phyloP scores from a whole-genome alignment of 2,797 vertebrate genomes.

The Aselliscus stoliczkanus region DNA sequence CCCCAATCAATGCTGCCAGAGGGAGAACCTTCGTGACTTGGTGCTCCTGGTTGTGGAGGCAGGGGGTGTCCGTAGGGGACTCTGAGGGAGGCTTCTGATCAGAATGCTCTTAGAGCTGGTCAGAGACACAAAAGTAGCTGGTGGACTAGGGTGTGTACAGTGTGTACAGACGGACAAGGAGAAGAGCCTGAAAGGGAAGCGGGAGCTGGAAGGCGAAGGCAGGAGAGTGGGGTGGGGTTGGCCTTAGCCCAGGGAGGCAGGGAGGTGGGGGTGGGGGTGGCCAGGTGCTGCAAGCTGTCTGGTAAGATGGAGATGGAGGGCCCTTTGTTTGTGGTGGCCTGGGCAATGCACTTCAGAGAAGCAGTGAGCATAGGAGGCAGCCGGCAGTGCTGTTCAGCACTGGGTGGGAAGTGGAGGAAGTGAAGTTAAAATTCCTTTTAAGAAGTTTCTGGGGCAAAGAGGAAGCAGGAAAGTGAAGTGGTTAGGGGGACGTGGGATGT shows the following conservation, averaged over 20 bases:
- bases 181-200: accelerated
- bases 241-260: neutral
- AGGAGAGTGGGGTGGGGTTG: neutral
- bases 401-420: neutral
- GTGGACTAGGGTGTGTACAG: too few species aligned
- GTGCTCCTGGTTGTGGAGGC: neutral
- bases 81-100: neutral
- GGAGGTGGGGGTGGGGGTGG: too few species aligned
- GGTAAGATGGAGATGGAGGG: neutral
- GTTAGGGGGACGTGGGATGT: neutral
- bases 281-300: neutral
- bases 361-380: accelerated
- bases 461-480: neutral
- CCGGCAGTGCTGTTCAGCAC: neutral
- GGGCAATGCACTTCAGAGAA: neutral
- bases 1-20: accelerated
- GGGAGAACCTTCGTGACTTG: neutral
- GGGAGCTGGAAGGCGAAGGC: neutral
- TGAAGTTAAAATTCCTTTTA: neutral
- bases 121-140: neutral
- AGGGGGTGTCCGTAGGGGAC: neutral
- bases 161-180: neutral
- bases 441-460: neutral
- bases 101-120: neutral
- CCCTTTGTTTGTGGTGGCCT: neutral